A percentile compares a stretch with the other conserved stretches of the same genome.
phyloP scores from a whole-genome alignment of 1,140 invertebrate species.

The Drosophila lini region DNA sequence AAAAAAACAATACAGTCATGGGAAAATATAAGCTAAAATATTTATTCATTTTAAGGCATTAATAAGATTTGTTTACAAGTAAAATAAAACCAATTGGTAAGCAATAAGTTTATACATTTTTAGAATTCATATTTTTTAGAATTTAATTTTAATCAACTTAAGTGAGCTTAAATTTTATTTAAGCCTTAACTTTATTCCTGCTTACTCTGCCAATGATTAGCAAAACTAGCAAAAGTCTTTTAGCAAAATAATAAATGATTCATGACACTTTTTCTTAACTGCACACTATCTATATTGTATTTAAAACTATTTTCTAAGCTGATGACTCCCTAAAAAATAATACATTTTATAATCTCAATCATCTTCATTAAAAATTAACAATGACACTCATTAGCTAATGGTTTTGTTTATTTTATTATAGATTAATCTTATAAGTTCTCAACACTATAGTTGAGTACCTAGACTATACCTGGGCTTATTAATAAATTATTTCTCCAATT shows the following conservation, averaged over 20 bases:
- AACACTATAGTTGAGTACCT: background rate
- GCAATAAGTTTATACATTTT: background rate
- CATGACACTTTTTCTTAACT: too few relatives aligned
- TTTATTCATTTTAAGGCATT: background rate
- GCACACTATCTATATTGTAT: too few relatives aligned
- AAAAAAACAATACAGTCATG: background rate
- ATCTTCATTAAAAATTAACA: background rate
- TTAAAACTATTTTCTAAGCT: background rate
- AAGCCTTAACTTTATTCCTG: background rate
- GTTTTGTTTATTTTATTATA: conserved; percentile 1
- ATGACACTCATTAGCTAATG: conserved; percentile 1
- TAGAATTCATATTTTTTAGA: background rate
- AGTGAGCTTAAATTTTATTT: background rate
- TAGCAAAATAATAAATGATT: background rate
- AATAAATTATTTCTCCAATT: background rate
- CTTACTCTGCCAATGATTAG: too few relatives aligned
- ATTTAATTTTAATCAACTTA: background rate
- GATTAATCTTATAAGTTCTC: background rate
- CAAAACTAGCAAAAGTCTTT: background rate
- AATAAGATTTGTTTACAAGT: background rate
- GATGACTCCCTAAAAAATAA: background rate
- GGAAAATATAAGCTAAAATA: background rate
- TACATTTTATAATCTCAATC: background rate
- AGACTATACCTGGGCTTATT: background rate
- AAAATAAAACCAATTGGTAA: background rate